A percentile compares a stretch with the other conserved stretches of the same genome.
Conservation (phyloP, 1,140 invertebrate genomes). For the Orius insidiosus region DNA sequence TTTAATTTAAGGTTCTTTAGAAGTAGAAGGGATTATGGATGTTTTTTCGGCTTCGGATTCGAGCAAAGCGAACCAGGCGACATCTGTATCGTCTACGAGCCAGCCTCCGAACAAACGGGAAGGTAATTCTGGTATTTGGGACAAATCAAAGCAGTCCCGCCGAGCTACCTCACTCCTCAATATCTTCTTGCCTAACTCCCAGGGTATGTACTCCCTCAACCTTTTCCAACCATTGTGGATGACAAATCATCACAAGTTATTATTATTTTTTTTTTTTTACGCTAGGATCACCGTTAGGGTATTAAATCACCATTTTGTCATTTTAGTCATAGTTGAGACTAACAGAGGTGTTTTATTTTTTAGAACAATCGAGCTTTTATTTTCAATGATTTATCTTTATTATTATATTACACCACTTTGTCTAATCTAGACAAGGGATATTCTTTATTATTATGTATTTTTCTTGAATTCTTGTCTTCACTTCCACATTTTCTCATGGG, state of each 20-base stretch:
- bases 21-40: constrained; percentile 32
- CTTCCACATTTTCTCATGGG: not conserved
- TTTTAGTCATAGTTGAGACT: not conserved
- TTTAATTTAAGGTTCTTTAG: constrained; percentile 28
- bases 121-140: constrained; percentile 32
- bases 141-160: constrained; percentile 54
- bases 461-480: not conserved
- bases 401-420: not conserved
- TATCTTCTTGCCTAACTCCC: constrained; percentile 85
- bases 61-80: not conserved
- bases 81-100: constrained; percentile 15
- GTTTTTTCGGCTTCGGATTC: constrained; percentile 1
- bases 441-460: constrained; percentile 3
- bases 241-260: not conserved
- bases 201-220: constrained; percentile 45
- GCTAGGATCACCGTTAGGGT: not conserved
- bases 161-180: constrained; percentile 84
- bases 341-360: not conserved
- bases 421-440: constrained; percentile 1
- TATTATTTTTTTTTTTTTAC: too few species aligned
- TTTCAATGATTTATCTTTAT: too few species aligned
- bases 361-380: too few species aligned
- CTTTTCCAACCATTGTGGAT: constrained; percentile 10
- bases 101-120: constrained; percentile 28
- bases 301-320: not conserved